Base-by-base conservation (phyloP, 2,888 invertebrate genomes). In the Piscicola geometra region DNA sequence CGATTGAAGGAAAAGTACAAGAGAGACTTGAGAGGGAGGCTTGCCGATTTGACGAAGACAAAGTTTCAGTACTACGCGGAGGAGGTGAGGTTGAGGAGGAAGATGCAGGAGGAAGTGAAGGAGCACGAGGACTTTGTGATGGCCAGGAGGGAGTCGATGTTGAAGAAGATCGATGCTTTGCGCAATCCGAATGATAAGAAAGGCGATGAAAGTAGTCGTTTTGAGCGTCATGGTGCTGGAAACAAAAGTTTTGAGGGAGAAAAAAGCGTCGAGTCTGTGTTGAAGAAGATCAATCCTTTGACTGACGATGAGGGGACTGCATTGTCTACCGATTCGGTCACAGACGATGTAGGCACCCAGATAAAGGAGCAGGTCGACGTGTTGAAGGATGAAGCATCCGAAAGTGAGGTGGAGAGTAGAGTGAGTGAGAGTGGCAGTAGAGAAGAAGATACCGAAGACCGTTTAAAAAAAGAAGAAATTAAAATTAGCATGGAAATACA, bases 81-180 rank as follows among this genome's bases (percentile, higher is more conserved):
- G 5, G 60, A 56, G 25, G n/a, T 56, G 3, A 9, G n/a, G 25
- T 25, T 56, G n/a, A 5, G 60, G 25, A 56, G n/a, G 25, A 18
- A n/a, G 15, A 56, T 56, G 60, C 60, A 56, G 60, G 60, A 56
- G 60, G 21, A 25, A 3, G 60, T 56, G 60, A 56, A 56, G 60
- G 25, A 56, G 60, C n/a, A 25, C n/a, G 60, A 56, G 25, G 60
- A 56, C 21, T 56, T 9, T 9, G 3, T 56, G n/a, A 3, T 25
- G 21, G n/a, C 3, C 3, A 18, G 25, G 25, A 56, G 25, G 60
- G 25, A 56, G 25, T 3, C 9, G 60, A 9, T 56, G 60, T 9
- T 56, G 25, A 25, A 56, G 25, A 56, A 56, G 25, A n/a, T 56
- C 3, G 25, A 25, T 9, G 60, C 60, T 3, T 3, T 56, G n/a